These are phyloP conservation scores for Apamea monoglypha DNA, from an alignment of 2,888 invertebrate genomes.

Conservation along the genomic window DNA sequence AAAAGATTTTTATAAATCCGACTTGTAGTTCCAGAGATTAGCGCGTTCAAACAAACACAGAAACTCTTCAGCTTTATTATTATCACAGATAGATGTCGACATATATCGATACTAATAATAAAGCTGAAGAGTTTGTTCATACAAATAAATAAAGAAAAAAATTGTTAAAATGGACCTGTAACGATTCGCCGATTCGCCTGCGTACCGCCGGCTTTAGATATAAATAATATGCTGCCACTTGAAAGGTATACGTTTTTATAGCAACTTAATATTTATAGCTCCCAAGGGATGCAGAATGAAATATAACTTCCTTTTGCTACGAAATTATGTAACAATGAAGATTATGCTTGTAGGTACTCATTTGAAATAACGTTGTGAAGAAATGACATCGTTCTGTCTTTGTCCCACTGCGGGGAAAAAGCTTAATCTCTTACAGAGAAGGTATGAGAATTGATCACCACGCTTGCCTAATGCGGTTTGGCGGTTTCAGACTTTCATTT, in stretches of 20 bases:
- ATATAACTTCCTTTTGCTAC: slow-evolving; percentile 44
- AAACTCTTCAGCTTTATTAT: not conserved
- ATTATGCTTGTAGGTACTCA: slow-evolving; percentile 18
- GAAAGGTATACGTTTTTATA: slow-evolving; percentile 52
- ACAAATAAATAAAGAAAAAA: not conserved
- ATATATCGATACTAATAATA: not conserved
- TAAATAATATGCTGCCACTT: slow-evolving; percentile 29
- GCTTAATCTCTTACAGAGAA: not conserved
- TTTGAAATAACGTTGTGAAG: slow-evolving; percentile 7
- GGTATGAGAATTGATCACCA: not conserved
- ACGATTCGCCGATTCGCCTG: not conserved
- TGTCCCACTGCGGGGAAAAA: not conserved
- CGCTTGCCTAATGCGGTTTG: not conserved
- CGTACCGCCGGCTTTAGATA: slow-evolving; percentile 12
- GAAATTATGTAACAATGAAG: slow-evolving; percentile 36
- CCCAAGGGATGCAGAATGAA: slow-evolving; percentile 45
- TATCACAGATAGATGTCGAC: not conserved
- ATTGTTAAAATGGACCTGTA: not conserved
- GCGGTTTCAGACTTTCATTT: too few species aligned
- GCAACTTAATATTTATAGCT: slow-evolving; percentile 44
- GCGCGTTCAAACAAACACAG: not conserved
- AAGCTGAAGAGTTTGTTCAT: not conserved
- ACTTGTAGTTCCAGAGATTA: not conserved
- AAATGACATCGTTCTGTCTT: not conserved
- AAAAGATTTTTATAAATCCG: not conserved